A percentile compares a stretch with the other conserved stretches of the same genome.
phyloP scores from a whole-genome alignment of 1,140 invertebrate genomes.

The Nylanderia fulva region DNA sequence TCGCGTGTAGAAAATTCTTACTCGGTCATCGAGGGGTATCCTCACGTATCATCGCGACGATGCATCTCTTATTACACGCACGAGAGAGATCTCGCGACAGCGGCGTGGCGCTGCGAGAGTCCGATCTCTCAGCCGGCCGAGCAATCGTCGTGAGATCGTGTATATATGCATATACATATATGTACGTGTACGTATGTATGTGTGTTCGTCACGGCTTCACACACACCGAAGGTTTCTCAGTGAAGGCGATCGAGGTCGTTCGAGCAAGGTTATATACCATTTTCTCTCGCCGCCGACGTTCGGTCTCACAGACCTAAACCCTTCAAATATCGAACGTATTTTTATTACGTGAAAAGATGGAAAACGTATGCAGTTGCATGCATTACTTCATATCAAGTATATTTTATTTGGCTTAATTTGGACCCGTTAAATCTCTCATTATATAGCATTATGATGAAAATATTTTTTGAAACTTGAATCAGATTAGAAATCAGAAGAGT shows the following conservation, averaged over 20 bases:
- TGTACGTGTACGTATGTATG: not conserved
- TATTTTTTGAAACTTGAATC: not conserved
- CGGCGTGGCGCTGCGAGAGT: slow-evolving; percentile 16
- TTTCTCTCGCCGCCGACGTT: slow-evolving; percentile 74
- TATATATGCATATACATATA: not conserved
- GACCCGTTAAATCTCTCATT: not conserved
- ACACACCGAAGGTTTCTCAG: slow-evolving; percentile 77
- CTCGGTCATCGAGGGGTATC: not conserved
- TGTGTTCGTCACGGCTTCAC: slow-evolving; percentile 42
- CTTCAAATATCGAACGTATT: not conserved
- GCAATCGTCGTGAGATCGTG: slow-evolving; percentile 29
- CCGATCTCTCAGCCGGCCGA: slow-evolving; percentile 36
- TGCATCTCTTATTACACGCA: slow-evolving; percentile 13
- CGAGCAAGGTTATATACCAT: slow-evolving; percentile 83
- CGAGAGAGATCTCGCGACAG: slow-evolving; percentile 32
- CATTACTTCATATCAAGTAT: not conserved
- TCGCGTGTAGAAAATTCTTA: not conserved
- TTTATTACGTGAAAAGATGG: not conserved
- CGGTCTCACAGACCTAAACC: slow-evolving; percentile 70
- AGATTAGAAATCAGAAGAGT: not conserved
- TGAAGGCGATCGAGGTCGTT: slow-evolving; percentile 84
- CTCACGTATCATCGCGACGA: not conserved
- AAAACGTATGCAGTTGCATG: no score
- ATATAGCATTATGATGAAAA: not conserved
- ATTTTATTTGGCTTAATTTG: not conserved